Conservation (phyloP, 2,113 vertebrate species). For the Nothocercus nigrocapillus region DNA sequence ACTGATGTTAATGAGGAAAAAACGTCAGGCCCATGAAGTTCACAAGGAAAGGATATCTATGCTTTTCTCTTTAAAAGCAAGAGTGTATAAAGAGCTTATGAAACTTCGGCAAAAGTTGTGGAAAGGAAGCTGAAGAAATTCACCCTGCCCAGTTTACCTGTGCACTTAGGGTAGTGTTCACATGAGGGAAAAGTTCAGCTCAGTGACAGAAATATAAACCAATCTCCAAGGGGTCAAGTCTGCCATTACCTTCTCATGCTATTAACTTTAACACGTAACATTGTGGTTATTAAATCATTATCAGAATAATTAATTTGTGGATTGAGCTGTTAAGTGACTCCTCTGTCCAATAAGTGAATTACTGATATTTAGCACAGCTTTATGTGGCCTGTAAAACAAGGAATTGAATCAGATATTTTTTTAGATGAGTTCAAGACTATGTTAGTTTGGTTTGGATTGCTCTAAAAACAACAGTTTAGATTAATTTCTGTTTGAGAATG, state of each 20-base stretch:
- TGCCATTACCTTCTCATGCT: neutral
- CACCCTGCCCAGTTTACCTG: neutral
- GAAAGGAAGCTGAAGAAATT: neutral
- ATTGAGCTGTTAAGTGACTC: neutral
- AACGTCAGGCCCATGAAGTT: neutral
- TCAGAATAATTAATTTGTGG: neutral
- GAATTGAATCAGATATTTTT: neutral
- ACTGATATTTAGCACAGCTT: neutral
- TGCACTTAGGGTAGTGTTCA: neutral
- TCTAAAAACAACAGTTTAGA: neutral
- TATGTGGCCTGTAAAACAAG: neutral
- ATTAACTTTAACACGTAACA: neutral
- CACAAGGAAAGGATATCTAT: neutral
- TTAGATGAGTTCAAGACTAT: neutral
- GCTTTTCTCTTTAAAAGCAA: neutral
- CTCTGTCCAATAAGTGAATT: neutral
- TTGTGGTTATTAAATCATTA: neutral
- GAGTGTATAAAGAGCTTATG: neutral
- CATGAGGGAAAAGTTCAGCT: neutral
- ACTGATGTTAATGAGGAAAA: neutral
- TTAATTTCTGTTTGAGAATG: neutral
- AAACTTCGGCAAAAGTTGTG: neutral
- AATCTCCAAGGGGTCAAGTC: neutral
- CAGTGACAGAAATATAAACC: neutral
- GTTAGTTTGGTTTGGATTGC: neutral